Evolutionary conservation across 1,140 invertebrate species (phyloP), one percentile per base, ranked within the genome.

Genomic region (Andricus grossulariae): DNA sequence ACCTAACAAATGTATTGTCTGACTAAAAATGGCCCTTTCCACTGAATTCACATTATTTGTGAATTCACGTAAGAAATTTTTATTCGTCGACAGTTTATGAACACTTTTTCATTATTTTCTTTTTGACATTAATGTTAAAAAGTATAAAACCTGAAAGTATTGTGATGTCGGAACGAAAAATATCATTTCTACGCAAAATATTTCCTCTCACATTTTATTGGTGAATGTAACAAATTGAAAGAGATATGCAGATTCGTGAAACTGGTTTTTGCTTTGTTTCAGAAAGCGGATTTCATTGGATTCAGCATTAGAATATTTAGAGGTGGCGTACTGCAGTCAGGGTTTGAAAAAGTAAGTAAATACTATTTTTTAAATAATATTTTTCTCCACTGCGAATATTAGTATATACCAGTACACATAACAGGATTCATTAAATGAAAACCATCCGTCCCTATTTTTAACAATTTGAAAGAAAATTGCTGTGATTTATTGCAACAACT

Each of bases 301-400:
- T 39, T 66, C 60, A 66, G 60, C 32, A 39, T 21, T 66, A 39
- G 60, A 25, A 66, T 66, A 66, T 66, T 39, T 45, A 66, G 60
- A 66, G 60, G 60, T 66, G 60, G 60, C 60, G 25, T 39, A 16
- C 60, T 39, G 25, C 60, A 66, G 60, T 66, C 60, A 39, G 18
- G 19, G 60, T 66, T 21, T 66, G 60, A 66, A 15, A 66, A 66
- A 66, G 60, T 66, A 39, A 66, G 60, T 66, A 25, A 66, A 66
- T 66, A 32, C 25, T 39, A 66, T n/a, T 66, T 66, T 60, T 39
- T 66, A 0, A n/a, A 39, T 66, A 7, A 55, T 5, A 55, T 55
- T 19, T 55, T 19, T 19, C 18, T 55, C 18, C 11, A 8, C 25
- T 45, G 39, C 7, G 39, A 11, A 45, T 32, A 32, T 32, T 32